Percentiles rank a stretch among this genome's conserved stretches.
These are phyloP conservation scores for Vesta saturnalis DNA, from an alignment of 2,888 invertebrate species.

Conservation along the genomic window DNA sequence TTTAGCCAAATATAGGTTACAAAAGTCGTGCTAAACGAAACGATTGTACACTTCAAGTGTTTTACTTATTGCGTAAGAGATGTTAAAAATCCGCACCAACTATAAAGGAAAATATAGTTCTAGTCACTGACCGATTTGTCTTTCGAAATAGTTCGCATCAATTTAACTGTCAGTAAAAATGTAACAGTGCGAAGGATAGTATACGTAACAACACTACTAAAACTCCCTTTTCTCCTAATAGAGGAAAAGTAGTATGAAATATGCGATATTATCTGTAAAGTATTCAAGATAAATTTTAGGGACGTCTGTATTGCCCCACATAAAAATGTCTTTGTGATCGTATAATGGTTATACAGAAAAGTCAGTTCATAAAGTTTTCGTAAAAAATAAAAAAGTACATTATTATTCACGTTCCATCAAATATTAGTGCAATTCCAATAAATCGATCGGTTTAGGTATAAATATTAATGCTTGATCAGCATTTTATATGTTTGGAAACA, in stretches of 20 bases:
- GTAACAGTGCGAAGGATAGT: too few species aligned
- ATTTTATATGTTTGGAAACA: constrained; percentile 58
- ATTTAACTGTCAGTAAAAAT: too few species aligned
- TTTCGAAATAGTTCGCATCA: too few species aligned
- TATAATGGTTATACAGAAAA: background rate
- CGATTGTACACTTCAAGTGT: too few species aligned
- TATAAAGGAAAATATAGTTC: too few species aligned
- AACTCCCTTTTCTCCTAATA: too few species aligned
- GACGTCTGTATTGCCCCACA: background rate
- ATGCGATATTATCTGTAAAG: background rate
- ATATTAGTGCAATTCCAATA: constrained; percentile 44
- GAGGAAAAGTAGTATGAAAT: background rate
- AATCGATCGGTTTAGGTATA: constrained; percentile 56
- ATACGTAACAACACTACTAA: too few species aligned
- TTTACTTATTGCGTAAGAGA: too few species aligned
- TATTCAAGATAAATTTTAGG: constrained; percentile 3
- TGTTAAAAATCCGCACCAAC: too few species aligned
- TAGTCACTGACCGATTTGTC: too few species aligned
- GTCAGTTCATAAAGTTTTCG: background rate
- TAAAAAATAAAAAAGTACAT: constrained; percentile 6
- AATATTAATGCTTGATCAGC: constrained; percentile 60
- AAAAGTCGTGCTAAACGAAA: too few species aligned
- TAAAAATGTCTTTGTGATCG: constrained; percentile 1
- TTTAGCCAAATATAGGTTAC: too few species aligned
- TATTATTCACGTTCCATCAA: constrained; percentile 41